Evolutionary conservation across 2,888 invertebrate species (phyloP), one percentile per base, ranked within the genome.

Genomic region (Ctenicera cuprea): DNA sequence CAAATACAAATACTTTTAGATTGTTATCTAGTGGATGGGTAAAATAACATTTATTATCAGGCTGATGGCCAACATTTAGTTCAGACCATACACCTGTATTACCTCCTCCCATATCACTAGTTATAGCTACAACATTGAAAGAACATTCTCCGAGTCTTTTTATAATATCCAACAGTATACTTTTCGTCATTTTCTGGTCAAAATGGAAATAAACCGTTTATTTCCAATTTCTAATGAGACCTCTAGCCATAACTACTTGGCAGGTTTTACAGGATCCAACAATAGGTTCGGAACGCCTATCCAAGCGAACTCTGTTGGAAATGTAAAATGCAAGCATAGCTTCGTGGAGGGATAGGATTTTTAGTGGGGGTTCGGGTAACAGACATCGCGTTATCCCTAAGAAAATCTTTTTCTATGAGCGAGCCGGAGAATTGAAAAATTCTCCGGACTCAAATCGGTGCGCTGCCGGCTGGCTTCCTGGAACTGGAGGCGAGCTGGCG

Each of bases 321-420:
- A 81, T 16, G 69, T 80, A 77, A 12, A 80, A 70, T 76, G 79
- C 77, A 71, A n/a, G n/a, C n/a, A n/a, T n/a, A n/a, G n/a, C n/a
- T n/a, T n/a, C n/a, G n/a, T n/a, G n/a, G n/a, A n/a, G n/a, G n/a
- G n/a, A n/a, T n/a, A n/a, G n/a, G n/a, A n/a, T n/a, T n/a, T n/a
- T n/a, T n/a, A n/a, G n/a, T n/a, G n/a, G n/a, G n/a, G n/a, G n/a
- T n/a, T n/a, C n/a, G n/a, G n/a, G n/a, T n/a, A n/a, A n/a, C n/a
- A n/a, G n/a, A n/a, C n/a, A n/a, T n/a, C n/a, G n/a, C n/a, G n/a
- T n/a, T n/a, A n/a, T n/a, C n/a, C n/a, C n/a, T n/a, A n/a, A n/a
- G n/a, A n/a, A n/a, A n/a, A n/a, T n/a, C n/a, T n/a, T n/a, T n/a
- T n/a, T n/a, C n/a, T n/a, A n/a, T n/a, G n/a, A n/a, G n/a, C n/a